Percentiles rank a stretch among this genome's conserved stretches.
phyloP scores from a whole-genome alignment of 2,797 vertebrate species.

The Microcaecilia unicolor region DNA sequence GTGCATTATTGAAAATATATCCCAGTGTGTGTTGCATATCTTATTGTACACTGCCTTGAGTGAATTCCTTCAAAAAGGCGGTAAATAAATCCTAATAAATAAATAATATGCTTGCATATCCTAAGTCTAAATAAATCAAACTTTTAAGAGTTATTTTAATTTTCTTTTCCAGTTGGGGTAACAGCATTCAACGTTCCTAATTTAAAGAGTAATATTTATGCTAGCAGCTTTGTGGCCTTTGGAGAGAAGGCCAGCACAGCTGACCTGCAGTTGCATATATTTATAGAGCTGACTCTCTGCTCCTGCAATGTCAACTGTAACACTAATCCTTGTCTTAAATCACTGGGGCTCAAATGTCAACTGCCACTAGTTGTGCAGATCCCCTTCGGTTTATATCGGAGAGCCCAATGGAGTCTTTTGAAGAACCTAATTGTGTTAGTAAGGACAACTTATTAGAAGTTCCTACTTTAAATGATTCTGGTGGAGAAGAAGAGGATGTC shows the following conservation, averaged over 20 bases:
- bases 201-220: constrained; percentile 15
- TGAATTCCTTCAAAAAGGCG: too few species aligned
- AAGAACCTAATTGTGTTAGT: constrained; percentile 43
- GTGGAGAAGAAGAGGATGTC: constrained; percentile 48
- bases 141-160: too few species aligned
- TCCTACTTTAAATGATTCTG: constrained; percentile 40
- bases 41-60: too few species aligned
- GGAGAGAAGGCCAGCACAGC: constrained; percentile 62
- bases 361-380: constrained; percentile 53
- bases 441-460: constrained; percentile 60
- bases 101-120: too few species aligned
- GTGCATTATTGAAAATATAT: too few species aligned
- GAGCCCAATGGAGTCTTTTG: constrained; percentile 78
- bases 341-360: constrained; percentile 75
- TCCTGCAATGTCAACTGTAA: constrained; percentile 86
- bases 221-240: constrained; percentile 41
- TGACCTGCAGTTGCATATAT: constrained; percentile 69
- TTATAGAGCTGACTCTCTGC: constrained; percentile 78
- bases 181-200: too few species aligned
- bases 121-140: too few species aligned
- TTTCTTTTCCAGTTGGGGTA: too few species aligned
- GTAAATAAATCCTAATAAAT: too few species aligned
- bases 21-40: too few species aligned
- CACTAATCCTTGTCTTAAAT: constrained; percentile 78
- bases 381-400: constrained; percentile 57